Conservation (phyloP, 2,888 invertebrate genomes). For the Rutpela maculata region DNA sequence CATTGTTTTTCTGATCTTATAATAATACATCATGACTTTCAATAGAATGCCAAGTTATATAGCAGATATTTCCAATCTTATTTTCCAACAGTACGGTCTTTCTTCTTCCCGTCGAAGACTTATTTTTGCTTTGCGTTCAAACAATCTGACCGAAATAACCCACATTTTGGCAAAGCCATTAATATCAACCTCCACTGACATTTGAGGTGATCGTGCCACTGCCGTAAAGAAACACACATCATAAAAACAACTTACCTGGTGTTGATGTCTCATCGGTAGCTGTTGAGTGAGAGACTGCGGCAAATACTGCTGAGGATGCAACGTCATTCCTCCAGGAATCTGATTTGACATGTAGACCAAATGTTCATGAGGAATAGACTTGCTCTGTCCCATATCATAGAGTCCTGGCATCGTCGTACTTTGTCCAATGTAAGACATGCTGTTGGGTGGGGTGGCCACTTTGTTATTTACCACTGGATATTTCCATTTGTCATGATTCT, state of each 20-base stretch:
- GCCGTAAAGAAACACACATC: not conserved
- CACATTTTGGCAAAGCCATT: no score
- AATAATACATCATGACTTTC: no score
- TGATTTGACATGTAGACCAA: constrained; percentile 80
- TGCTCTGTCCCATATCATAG: constrained; percentile 77
- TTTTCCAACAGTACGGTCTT: no score
- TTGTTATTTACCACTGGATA: constrained; percentile 79
- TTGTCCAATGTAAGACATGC: constrained; percentile 72
- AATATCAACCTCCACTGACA: not conserved
- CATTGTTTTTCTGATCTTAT: no score
- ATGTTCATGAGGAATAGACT: constrained; percentile 74
- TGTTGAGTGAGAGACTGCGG: constrained; percentile 67
- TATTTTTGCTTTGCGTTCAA: no score
- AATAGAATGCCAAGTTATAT: no score
- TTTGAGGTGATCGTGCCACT: not conserved
- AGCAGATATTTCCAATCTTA: no score
- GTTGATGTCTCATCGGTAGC: constrained; percentile 69
- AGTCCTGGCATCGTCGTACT: constrained; percentile 72
- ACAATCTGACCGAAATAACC: no score
- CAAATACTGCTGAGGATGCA: constrained; percentile 67
- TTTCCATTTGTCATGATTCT: constrained; percentile 93
- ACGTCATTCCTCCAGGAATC: constrained; percentile 71
- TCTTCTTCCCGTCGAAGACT: no score
- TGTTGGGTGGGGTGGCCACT: constrained; percentile 75
- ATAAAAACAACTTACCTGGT: constrained; percentile 59